Evolutionary conservation across 2,888 invertebrate genomes (phyloP), one percentile per base, ranked within the genome.

Genomic region (Apodemia zela): DNA sequence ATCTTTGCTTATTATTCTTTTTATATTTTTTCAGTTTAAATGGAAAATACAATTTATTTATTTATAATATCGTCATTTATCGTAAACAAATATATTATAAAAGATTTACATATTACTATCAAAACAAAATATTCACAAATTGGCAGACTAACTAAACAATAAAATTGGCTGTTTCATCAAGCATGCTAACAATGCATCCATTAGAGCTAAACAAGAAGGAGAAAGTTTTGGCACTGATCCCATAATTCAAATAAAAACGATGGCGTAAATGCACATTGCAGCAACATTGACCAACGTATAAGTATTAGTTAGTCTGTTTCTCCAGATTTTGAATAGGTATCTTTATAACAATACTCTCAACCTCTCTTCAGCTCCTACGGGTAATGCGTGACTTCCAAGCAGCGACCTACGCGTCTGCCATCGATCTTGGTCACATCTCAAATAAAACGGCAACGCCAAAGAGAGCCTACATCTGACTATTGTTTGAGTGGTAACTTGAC

Each of bases 51-150:
- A 91, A 85, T 90, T 89, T 85, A 87, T 89, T 90, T 90, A 90
- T 87, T 91, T 87, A 89, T 90, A 90, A 87, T 89, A 89, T 91
- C 91, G 89, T 91, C 89, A 90, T 91, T 90, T 90, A 89, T 89
- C 89, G 89, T 91, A 91, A 91, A 90, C 91, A 91, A 91, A 91
- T 91, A 90, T 91, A 90, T 91, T 91, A 91, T 90, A 91, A 91
- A 91, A 91, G 91, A 90, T 91, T 91, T 91, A 91, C 91, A 91
- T 90, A 91, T 90, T 89, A 90, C 89, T 91, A 91, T 91, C 87
- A 90, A 90, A 90, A 91, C 91, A 89, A 91, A 89, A 90, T 91
- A 91, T 91, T 91, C 91, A 91, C 91, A 91, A 90, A 89, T 89
- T 91, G 91, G 91, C 91, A 91, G 91, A 91, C 91, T 91, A 91